Evolutionary conservation across 2,113 vertebrate species (phyloP).

Genomic region (Antigone vipio): DNA sequence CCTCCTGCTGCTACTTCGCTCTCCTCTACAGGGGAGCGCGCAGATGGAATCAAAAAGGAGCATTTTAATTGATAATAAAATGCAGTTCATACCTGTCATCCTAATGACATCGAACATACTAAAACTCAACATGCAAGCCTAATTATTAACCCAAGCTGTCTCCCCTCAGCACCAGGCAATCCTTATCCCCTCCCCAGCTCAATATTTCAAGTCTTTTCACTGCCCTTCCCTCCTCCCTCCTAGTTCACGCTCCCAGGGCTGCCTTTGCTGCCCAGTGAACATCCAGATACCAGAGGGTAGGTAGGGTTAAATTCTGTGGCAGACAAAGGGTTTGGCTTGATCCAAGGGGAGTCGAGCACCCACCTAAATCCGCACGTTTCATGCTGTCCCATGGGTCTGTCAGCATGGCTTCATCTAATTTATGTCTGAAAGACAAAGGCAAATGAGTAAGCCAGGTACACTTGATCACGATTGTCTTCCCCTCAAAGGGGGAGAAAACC

Average conservation of each 20-base stretch:
- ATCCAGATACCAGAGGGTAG: neutral
- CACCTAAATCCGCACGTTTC: conserved; percentile 87
- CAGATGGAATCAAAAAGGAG: neutral
- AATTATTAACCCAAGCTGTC: neutral
- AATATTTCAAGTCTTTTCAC: neutral
- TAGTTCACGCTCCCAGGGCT: neutral
- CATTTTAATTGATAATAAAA: neutral
- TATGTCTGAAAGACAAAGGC: conserved; percentile 77
- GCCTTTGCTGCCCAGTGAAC: neutral
- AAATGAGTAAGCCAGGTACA: neutral
- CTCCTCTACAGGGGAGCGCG: neutral
- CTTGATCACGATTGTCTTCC: rapidly evolving
- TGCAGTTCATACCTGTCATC: rapidly evolving
- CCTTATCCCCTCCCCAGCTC: neutral
- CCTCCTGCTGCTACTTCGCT: neutral
- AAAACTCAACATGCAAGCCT: neutral
- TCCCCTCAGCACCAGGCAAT: neutral
- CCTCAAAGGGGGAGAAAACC: rapidly evolving
- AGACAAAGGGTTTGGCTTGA: neutral
- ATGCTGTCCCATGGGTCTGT: conserved; percentile 87
- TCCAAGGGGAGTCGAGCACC: neutral
- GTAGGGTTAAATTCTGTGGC: neutral
- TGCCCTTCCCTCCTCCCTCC: neutral
- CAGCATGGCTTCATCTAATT: conserved; percentile 85
- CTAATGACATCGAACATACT: neutral